These are phyloP conservation scores for Drosophila repletoides DNA, from an alignment of 1,140 invertebrate species.

Conservation along the genomic window DNA sequence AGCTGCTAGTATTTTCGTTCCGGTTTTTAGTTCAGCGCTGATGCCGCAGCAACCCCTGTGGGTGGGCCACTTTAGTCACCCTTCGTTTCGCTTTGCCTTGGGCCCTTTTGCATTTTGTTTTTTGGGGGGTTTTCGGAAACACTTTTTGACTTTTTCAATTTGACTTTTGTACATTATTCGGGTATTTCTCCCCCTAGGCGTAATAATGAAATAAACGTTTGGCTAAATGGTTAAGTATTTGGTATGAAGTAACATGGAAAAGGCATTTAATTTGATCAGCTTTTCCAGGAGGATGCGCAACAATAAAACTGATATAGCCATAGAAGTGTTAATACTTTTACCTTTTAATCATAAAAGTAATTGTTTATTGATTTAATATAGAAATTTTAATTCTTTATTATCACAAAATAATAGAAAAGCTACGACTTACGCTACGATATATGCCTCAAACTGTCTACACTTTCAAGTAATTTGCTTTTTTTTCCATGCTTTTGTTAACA, in stretches of 20 bases:
- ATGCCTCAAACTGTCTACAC: too few relatives aligned
- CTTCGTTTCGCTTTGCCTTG: slow-evolving; percentile 11
- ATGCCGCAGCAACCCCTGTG: slow-evolving; percentile 52
- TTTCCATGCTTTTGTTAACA: too few relatives aligned
- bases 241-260: slow-evolving; percentile 5
- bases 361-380: background rate
- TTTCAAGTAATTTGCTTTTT: too few relatives aligned
- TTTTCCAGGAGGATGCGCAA: slow-evolving; percentile 22
- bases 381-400: background rate
- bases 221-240: slow-evolving; percentile 80
- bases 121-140: too few relatives aligned
- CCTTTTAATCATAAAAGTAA: too few relatives aligned
- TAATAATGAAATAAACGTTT: slow-evolving; percentile 82
- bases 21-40: slow-evolving; percentile 57
- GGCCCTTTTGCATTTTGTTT: slow-evolving; percentile 22
- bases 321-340: too few relatives aligned
- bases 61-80: slow-evolving; percentile 42
- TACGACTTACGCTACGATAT: too few relatives aligned
- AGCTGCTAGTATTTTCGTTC: slow-evolving; percentile 61
- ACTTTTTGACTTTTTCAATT: slow-evolving; percentile 80
- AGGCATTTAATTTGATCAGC: slow-evolving; percentile 68
- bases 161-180: slow-evolving; percentile 55
- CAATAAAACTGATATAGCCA: too few relatives aligned
- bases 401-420: too few relatives aligned
- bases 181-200: slow-evolving; percentile 44